These are phyloP conservation scores for Paramormyrops kingsleyae DNA, from an alignment of 2,113 vertebrate genomes.

Conservation along the genomic window DNA sequence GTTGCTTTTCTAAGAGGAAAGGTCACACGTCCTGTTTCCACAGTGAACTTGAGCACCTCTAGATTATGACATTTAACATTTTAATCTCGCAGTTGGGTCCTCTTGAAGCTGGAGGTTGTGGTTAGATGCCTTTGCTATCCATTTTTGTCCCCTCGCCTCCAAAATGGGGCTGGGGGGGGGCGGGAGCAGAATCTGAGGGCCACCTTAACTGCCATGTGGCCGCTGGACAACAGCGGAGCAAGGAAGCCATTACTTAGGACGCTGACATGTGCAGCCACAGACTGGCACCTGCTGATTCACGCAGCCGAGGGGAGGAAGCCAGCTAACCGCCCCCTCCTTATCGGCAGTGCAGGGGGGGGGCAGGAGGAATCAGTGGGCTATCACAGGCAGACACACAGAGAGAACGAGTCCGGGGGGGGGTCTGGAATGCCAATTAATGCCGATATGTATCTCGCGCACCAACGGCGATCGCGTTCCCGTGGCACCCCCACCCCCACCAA, in stretches of 20 bases:
- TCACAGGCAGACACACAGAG: constrained; percentile 42
- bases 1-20: background rate
- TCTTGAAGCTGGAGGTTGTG: background rate
- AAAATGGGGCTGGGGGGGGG: background rate
- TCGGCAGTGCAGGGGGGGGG: constrained; percentile 43
- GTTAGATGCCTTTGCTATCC: background rate
- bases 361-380: constrained; percentile 32
- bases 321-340: constrained; percentile 62
- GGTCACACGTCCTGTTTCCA: constrained; percentile 7
- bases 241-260: constrained; percentile 37
- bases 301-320: constrained; percentile 64
- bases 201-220: background rate
- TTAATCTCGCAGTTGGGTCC: background rate
- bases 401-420: constrained; percentile 1
- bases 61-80: background rate
- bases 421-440: background rate
- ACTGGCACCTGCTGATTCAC: constrained; percentile 55
- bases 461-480: background rate
- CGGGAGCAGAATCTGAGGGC: background rate
- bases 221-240: constrained; percentile 11
- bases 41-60: background rate
- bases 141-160: background rate
- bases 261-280: constrained; percentile 43
- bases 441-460: constrained; percentile 7
- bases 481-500: background rate